Conservation (phyloP, 1,140 invertebrate genomes). For the Cataglyphis hispanica region DNA sequence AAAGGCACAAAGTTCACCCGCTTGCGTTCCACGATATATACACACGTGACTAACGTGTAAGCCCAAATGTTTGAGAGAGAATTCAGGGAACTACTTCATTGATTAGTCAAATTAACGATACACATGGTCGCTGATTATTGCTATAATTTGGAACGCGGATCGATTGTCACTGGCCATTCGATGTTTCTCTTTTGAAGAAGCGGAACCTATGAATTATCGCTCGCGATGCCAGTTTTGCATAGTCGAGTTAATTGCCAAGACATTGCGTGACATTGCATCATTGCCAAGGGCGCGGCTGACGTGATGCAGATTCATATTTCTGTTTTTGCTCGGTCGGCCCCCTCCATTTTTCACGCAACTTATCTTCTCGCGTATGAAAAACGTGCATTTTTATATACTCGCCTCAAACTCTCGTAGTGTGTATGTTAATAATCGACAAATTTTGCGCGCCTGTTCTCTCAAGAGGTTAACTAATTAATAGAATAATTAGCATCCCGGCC, state of each 20-base stretch:
- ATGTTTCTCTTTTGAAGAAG: not conserved
- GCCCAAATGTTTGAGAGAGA: slow-evolving; percentile 16
- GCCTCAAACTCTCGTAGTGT: not conserved
- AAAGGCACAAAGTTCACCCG: slow-evolving; percentile 29
- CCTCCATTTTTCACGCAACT: slow-evolving; percentile 28
- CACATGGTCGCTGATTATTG: slow-evolving; percentile 16
- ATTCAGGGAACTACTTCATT: slow-evolving; percentile 26
- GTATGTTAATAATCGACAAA: slow-evolving; percentile 38
- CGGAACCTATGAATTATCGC: not conserved
- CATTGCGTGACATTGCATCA: slow-evolving; percentile 26
- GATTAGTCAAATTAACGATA: slow-evolving; percentile 32
- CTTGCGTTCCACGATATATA: not conserved
- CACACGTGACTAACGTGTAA: not conserved
- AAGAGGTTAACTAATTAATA: slow-evolving; percentile 59
- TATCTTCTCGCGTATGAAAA: slow-evolving; percentile 1
- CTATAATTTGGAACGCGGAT: slow-evolving; percentile 29
- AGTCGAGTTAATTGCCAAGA: slow-evolving; percentile 22
- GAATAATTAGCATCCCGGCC: slow-evolving; percentile 32
- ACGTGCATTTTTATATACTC: slow-evolving; percentile 14
- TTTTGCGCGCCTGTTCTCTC: not conserved
- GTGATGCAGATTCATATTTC: slow-evolving; percentile 29
- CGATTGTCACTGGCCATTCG: not conserved
- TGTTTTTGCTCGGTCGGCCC: not conserved
- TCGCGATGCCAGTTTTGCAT: not conserved
- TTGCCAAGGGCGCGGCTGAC: slow-evolving; percentile 15